Conservation (phyloP, 2,113 vertebrate species). For the Seriola rivoliana region DNA sequence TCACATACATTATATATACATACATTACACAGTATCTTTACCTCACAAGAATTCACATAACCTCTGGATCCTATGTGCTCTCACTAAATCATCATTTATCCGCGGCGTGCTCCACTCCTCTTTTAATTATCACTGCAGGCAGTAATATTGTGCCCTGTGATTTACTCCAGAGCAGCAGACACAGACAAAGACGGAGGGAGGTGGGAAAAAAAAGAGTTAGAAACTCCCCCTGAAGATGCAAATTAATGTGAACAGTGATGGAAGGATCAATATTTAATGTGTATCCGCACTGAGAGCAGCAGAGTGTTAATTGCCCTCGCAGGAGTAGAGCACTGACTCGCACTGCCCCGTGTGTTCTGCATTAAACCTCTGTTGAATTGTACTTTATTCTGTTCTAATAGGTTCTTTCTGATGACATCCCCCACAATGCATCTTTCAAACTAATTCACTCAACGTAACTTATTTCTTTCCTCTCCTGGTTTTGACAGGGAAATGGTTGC, state of each 20-base stretch:
- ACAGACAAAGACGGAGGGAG: not conserved
- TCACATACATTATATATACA: no score
- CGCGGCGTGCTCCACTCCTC: not conserved
- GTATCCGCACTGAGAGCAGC: slow-evolving; percentile 34
- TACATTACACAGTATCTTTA: not conserved
- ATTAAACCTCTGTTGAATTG: slow-evolving; percentile 1
- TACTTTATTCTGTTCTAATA: not conserved
- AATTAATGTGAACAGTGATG: slow-evolving; percentile 48
- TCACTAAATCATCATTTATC: not conserved
- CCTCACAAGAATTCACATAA: not conserved
- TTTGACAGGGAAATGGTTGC: not conserved
- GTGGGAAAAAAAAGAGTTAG: not conserved
- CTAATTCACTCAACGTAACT: slow-evolving; percentile 9
- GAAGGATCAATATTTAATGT: slow-evolving; percentile 68
- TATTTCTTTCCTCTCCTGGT: not conserved
- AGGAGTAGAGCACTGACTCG: slow-evolving; percentile 36
- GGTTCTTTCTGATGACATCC: not conserved
- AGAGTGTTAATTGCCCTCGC: slow-evolving; percentile 56
- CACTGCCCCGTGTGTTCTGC: not conserved
- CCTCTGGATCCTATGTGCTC: not conserved
- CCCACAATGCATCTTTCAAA: not conserved
- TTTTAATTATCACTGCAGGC: slow-evolving; percentile 29
- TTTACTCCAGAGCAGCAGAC: not conserved
- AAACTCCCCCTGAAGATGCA: slow-evolving; percentile 53
- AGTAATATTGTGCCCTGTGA: not conserved